Base-by-base conservation (phyloP, 2,888 invertebrate genomes). In the Cistogaster globosa region DNA sequence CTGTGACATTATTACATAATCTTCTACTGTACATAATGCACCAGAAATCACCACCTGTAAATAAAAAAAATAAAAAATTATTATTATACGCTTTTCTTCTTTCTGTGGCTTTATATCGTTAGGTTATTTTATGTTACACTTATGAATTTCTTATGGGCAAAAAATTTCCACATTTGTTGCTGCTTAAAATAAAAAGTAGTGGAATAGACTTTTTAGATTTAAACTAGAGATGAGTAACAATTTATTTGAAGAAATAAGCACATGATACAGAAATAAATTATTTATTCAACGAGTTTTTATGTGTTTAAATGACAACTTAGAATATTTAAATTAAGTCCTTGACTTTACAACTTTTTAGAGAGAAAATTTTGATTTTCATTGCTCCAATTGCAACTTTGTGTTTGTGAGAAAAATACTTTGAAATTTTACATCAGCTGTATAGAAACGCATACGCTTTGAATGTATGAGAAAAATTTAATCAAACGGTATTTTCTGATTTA, bases 1-100 rank as follows among this genome's bases (percentile, higher is more conserved):
- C 91, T 91, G 91, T 92, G 92, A 92, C 92, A 92, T 92, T 92
- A 92, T 92, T 91, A 92, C 92, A 91, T 91, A 92, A 91, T 92
- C 92, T 91, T 92, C 91, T 91, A 89, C 92, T 92, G 92, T 91
- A 92, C 92, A 92, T 92, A 92, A 92, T 92, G 92, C 92, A 92
- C 92, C 92, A 92, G 92, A 92, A 92, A 92, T 92, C 92, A 92
- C 92, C 92, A 92, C 92, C 92, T 92, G 88, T 68, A 91, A 89
- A 18, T 26, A 45, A 48, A 32, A 32, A 0, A 68, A 51, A 32
- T 20, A 75, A 38, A 45, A 18, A 63, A 38, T 45, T 18, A 48
- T 32, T 32, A 11, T 48, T 48, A 9, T 48, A 26, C 16, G 7
- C 6, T 0, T 48, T n/a, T 16, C 2, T 48, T 32, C 32, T 5